Evolutionary conservation across 2,888 invertebrate species (phyloP).

Genomic region (Lagria hirta): DNA sequence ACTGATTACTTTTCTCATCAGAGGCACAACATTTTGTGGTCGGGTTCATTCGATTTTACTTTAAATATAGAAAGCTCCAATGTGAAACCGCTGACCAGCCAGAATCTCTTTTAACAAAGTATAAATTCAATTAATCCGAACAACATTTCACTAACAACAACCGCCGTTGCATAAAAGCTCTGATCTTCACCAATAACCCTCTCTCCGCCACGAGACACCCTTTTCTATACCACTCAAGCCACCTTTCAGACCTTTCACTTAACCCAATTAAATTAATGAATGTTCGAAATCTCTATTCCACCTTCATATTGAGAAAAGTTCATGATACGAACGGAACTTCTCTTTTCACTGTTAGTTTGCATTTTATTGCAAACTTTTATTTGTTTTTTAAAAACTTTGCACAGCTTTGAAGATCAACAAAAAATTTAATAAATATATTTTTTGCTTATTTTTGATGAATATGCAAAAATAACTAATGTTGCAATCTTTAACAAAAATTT

Average conservation of each 20-base stretch:
- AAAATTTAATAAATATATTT: no score
- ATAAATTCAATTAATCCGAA: slow-evolving; percentile 49
- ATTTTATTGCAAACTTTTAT: slow-evolving; percentile 26
- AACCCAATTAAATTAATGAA: slow-evolving; percentile 50
- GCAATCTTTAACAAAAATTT: no score
- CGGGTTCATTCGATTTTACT: slow-evolving; percentile 40
- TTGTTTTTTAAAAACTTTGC: no score
- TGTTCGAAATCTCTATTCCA: slow-evolving; percentile 42
- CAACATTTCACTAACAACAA: slow-evolving; percentile 43
- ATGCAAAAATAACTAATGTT: no score
- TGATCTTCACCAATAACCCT: slow-evolving; percentile 42
- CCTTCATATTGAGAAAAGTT: no score
- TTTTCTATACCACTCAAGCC: slow-evolving; percentile 21
- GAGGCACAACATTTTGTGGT: slow-evolving; percentile 38
- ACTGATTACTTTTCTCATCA: slow-evolving; percentile 43
- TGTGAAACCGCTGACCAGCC: slow-evolving; percentile 41
- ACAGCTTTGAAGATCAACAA: no score
- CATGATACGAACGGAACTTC: slow-evolving; percentile 18
- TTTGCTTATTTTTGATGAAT: no score
- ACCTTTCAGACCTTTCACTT: slow-evolving; percentile 45
- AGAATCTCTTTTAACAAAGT: slow-evolving; percentile 44
- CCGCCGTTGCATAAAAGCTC: slow-evolving; percentile 43
- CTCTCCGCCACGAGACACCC: slow-evolving; percentile 26
- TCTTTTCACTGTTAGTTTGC: slow-evolving; percentile 31
- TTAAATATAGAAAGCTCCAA: slow-evolving; percentile 36